Evolutionary conservation across 2,888 invertebrate genomes (phyloP).

Genomic region (Aromia moschata): DNA sequence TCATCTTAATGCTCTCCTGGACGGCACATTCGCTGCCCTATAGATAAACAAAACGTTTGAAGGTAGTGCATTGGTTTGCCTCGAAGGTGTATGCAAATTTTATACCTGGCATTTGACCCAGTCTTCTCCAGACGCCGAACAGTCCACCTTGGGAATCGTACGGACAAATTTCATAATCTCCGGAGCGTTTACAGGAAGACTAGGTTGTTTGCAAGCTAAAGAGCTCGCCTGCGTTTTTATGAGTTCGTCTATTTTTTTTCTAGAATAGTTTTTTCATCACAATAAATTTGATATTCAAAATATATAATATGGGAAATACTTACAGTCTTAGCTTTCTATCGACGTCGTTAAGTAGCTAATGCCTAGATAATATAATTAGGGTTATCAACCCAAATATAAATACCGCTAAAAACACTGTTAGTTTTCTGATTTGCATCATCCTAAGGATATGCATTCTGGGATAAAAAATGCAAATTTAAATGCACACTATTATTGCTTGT

Average conservation of each 20-base stretch:
- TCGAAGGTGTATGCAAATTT: no score
- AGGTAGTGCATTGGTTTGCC: no score
- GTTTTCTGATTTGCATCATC: conserved; percentile 18
- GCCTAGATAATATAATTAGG: conserved; percentile 25
- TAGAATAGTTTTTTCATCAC: conserved; percentile 39
- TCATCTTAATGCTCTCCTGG: conserved; percentile 62
- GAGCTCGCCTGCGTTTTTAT: conserved; percentile 63
- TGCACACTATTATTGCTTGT: no score
- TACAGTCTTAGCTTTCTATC: conserved; percentile 37
- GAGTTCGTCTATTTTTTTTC: conserved; percentile 63
- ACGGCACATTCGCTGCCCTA: conserved; percentile 65
- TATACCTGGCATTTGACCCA: conserved; percentile 78
- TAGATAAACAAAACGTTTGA: no score
- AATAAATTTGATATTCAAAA: background rate
- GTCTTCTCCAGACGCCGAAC: conserved; percentile 69
- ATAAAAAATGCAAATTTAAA: conserved; percentile 11
- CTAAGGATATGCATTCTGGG: conserved; percentile 21
- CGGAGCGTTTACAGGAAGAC: conserved; percentile 72
- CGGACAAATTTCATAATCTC: conserved; percentile 79
- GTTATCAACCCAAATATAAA: conserved; percentile 28
- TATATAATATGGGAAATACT: conserved; percentile 14
- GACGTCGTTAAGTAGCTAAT: conserved; percentile 28
- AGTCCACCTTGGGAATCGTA: conserved; percentile 70
- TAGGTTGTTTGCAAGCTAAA: conserved; percentile 72
- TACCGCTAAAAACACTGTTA: conserved; percentile 18